Evolutionary conservation across 2,113 vertebrate genomes (phyloP), one percentile per base, ranked within the genome.

Genomic region (Gasterosteus aculeatus): DNA sequence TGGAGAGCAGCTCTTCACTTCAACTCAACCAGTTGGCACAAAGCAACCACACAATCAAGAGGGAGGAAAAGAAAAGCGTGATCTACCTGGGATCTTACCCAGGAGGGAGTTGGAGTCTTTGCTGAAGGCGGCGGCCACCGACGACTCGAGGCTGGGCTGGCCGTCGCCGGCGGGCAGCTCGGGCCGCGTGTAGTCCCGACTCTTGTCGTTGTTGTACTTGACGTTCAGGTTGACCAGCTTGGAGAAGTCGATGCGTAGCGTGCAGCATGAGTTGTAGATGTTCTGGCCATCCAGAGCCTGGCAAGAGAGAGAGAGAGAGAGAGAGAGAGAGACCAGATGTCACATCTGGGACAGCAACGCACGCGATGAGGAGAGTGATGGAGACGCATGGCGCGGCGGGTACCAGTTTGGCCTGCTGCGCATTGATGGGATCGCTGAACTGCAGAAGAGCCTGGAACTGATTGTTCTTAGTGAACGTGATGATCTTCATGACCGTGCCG

Each of bases 141-240:
- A 88, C 56, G 95, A 94, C 70, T 99, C 98, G 65, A 98, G 73
- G 0, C 95, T 94, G 69, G 97, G 97, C 10, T 99, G 98, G 46
- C 98, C 97, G 68, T 99, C 98, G 1, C 98, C 97, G 33, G 97
- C 96, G 0, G 98, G 98, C 77, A 99, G 96, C 87, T 99, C 98
- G 7, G 98, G 98, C 82, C 98, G 94, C 4, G 97, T 99, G 89
- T 98, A 99, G 89, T 99, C 98, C 16, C 97, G 96, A 87, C 97
- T 99, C 94, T 99, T 99, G 88, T 99, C 97, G 0, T 99, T 99
- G 94, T 99, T 99, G 95, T 99, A 99, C 88, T 99, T 99, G 54
- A 99, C 98, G 82, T 99, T 99, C 80, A 99, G 94, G 92, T 98
- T 99, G 86, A 99, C 97, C 90, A 99, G 92, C 93, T 99, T 99